Conservation (phyloP, 2,797 vertebrate genomes). For the Sebastes trivittatus region DNA sequence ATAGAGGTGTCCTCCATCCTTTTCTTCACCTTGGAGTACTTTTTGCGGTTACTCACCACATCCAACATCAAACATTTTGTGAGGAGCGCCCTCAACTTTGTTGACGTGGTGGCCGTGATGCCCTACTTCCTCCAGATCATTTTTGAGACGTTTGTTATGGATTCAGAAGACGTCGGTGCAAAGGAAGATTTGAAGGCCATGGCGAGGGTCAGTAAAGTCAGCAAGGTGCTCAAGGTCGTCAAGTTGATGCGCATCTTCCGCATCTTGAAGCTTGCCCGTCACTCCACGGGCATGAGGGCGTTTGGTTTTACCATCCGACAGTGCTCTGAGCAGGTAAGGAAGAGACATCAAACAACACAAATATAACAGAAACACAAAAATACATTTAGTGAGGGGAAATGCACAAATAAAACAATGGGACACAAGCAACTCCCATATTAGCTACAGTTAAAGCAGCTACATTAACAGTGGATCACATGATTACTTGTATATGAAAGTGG, state of each 20-base stretch:
- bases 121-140: constrained; percentile 91
- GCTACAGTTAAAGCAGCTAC: not conserved
- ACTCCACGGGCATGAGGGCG: constrained; percentile 92
- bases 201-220: constrained; percentile 90
- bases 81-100: constrained; percentile 88
- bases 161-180: constrained; percentile 74
- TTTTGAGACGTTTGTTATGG: constrained; percentile 85
- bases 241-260: constrained; percentile 94
- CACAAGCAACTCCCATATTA: not conserved
- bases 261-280: constrained; percentile 91
- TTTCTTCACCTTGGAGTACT: constrained; percentile 91
- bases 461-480: not conserved
- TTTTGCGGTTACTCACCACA: constrained; percentile 87
- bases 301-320: constrained; percentile 93
- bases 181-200: constrained; percentile 89
- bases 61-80: constrained; percentile 86
- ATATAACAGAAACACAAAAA: not conserved
- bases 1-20: constrained; percentile 88
- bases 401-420: not conserved
- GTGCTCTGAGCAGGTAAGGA: constrained; percentile 91
- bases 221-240: constrained; percentile 91
- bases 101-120: constrained; percentile 91
- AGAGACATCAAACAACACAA: not conserved
- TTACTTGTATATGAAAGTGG: not conserved
- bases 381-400: not conserved